Base-by-base conservation (phyloP, 2,113 vertebrate species). In the Cochlearius cochlearius region DNA sequence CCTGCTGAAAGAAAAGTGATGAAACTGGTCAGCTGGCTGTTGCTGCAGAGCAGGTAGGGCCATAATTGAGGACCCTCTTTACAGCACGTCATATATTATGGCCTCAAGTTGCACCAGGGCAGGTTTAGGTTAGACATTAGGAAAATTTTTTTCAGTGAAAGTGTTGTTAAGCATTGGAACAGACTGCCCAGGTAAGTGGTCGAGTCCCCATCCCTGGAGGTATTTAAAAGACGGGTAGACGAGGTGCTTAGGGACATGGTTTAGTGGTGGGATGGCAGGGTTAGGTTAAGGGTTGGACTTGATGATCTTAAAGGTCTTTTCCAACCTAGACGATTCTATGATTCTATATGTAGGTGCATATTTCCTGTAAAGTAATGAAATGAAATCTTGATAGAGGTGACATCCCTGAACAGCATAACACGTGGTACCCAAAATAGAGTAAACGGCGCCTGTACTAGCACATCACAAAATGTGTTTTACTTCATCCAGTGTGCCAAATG, bases 71-170 rank as follows among this genome's bases (percentile, higher is more conserved):
- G 69, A 10, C 53, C 17, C 8, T 53, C 13, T 86, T 88, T 39
- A 26, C 7, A 14, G 64, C 30, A 6, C 2, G 3, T 49, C 2
- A 0, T 60, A 18, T 47, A 43, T 43, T 43, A 43, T 43, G 41
- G 41, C 41, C 41, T 43, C 41, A 43, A 43, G 41, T 43, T 43
- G 41, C 41, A 43, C 41, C 14, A 43, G 41, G 41, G 41, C 41
- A 41, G 41, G 41, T 43, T 43, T 43, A 43, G 41, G 41, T 43
- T 43, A 6, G 41, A 43, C 15, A 43, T 15, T 15, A 43, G 14
- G 41, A 43, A 43, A 43, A 15, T 6, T 43, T 43, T 43, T 43
- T 43, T 43, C 41, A 43, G 41, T 43, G 41, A 43, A 43, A 43
- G 41, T 13, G 41, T 43, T 43, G 41, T 43, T 43, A 43, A 43